Percentiles rank a stretch among this genome's conserved stretches.
Conservation (phyloP, 2,797 vertebrate genomes). For the Artibeus jamaicensis region DNA sequence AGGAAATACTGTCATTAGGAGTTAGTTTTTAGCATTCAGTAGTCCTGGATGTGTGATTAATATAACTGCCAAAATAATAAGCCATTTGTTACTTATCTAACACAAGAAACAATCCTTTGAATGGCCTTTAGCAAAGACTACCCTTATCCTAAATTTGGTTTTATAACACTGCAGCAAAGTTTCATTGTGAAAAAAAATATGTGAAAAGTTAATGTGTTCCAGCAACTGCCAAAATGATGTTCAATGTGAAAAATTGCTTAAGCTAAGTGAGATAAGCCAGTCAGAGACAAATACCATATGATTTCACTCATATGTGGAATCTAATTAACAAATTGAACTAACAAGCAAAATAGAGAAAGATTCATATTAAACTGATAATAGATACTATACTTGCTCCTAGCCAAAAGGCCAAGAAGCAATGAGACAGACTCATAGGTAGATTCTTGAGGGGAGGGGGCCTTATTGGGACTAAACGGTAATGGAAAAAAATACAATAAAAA, state of each 20-base stretch:
- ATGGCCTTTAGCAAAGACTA: not conserved
- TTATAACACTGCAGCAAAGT: not conserved
- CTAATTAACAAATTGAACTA: not conserved
- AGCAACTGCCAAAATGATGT: not conserved
- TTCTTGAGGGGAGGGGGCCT: not conserved
- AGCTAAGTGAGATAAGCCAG: not conserved
- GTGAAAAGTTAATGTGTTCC: not conserved
- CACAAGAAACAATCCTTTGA: not conserved
- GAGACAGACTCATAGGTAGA: not conserved
- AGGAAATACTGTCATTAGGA: not conserved
- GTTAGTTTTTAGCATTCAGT: not conserved
- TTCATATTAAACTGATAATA: too few relatives aligned
- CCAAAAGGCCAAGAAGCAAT: too few relatives aligned
- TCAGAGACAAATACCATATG: not conserved
- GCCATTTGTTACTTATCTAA: not conserved
- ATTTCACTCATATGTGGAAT: not conserved
- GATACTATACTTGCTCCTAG: too few relatives aligned
- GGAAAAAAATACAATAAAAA: not conserved
- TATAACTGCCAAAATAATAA: not conserved
- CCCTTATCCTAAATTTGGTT: not conserved
- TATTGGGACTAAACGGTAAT: not conserved
- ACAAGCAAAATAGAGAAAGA: not conserved
- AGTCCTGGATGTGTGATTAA: not conserved
- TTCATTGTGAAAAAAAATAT: not conserved
- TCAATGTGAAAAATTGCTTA: constrained; percentile 13